Percentiles rank a stretch among this genome's conserved stretches.
These are phyloP conservation scores for Melikaiella ostensackeni DNA, from an alignment of 2,888 invertebrate genomes.

Conservation along the genomic window DNA sequence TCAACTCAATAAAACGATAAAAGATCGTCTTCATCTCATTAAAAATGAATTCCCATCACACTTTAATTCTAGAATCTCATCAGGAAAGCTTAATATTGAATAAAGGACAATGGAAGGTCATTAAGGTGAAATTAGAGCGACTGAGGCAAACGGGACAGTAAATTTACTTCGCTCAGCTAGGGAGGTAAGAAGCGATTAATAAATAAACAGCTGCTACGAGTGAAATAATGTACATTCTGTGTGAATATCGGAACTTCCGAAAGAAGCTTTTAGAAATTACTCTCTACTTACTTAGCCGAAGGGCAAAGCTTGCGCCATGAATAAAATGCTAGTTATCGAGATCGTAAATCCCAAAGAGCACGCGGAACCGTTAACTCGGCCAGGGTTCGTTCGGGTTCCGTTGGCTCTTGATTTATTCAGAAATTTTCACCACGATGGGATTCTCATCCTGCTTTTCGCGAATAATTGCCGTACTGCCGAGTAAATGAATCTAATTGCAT, in stretches of 20 bases:
- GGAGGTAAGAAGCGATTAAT: background rate
- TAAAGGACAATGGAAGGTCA: background rate
- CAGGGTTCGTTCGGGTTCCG: slow-evolving; percentile 14
- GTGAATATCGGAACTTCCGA: slow-evolving; percentile 1
- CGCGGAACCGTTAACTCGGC: slow-evolving; percentile 42
- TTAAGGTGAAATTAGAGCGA: background rate
- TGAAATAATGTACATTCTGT: background rate
- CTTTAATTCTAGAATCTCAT: background rate
- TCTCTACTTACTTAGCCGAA: slow-evolving; percentile 42
- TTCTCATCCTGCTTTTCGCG: slow-evolving; percentile 46
- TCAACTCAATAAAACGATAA: background rate
- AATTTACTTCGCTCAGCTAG: background rate
- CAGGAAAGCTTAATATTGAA: background rate
- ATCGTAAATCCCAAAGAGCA: slow-evolving; percentile 60
- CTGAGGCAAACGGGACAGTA: background rate
- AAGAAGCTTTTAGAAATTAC: slow-evolving; percentile 26
- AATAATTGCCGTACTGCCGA: slow-evolving; percentile 62
- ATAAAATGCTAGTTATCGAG: slow-evolving; percentile 67
- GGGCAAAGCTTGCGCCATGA: slow-evolving; percentile 55
- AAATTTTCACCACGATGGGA: slow-evolving; percentile 13
- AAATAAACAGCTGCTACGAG: background rate
- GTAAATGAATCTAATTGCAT: slow-evolving; percentile 75
- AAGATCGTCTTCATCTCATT: background rate
- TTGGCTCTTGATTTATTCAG: slow-evolving; percentile 21
- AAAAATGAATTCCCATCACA: background rate